Conservation (phyloP, 2,797 vertebrate genomes). For the Pseudochirops corinnae region DNA sequence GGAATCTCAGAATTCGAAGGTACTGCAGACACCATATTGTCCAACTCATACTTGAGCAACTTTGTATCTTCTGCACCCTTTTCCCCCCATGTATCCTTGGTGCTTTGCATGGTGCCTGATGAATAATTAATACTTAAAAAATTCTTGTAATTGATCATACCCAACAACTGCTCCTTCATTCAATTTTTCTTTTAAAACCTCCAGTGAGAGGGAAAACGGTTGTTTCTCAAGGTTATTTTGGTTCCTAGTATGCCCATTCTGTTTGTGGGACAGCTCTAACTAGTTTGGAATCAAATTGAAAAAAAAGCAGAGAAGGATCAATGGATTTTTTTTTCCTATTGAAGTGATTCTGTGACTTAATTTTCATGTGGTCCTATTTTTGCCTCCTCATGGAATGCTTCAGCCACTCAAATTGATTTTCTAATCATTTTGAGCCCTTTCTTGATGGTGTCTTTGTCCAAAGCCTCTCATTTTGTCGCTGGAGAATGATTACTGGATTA, state of each 20-base stretch:
- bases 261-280: background rate
- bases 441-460: background rate
- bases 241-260: background rate
- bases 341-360: background rate
- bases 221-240: background rate
- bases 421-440: slow-evolving; percentile 10
- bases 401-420: background rate
- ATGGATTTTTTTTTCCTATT: background rate
- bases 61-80: background rate
- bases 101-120: background rate
- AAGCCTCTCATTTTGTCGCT: background rate
- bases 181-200: background rate
- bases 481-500: background rate
- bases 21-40: background rate
- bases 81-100: background rate
- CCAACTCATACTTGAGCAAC: background rate
- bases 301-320: background rate
- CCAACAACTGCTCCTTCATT: background rate
- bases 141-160: background rate
- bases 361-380: background rate
- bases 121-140: background rate
- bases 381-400: background rate
- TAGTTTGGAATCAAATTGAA: background rate
- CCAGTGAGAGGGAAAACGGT: background rate
- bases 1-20: background rate